Conservation (phyloP, 1,140 invertebrate genomes). For the Pseudomyrmex flavicornis region DNA sequence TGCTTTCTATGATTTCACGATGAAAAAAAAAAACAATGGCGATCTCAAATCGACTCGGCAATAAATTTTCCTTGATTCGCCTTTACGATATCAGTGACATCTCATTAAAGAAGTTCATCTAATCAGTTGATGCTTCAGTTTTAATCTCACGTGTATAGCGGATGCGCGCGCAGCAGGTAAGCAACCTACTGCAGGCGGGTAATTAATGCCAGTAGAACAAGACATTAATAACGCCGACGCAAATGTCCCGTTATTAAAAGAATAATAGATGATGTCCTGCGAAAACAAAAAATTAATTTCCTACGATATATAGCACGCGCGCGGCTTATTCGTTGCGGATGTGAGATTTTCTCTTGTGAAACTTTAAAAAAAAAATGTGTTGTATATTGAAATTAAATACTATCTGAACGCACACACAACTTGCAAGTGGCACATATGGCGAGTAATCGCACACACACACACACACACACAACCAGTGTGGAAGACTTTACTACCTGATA, state of each 20-base stretch:
- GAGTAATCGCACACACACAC: slow-evolving; percentile 26
- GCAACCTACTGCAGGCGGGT: neutral
- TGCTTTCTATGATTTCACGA: too few relatives aligned
- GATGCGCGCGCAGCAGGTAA: neutral
- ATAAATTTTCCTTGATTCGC: neutral
- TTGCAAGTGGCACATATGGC: neutral
- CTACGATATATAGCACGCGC: slow-evolving; percentile 2
- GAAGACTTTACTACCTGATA: neutral
- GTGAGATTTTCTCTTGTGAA: slow-evolving; percentile 8
- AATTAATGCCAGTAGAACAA: slow-evolving; percentile 57
- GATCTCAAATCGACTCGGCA: neutral
- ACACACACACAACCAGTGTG: too few relatives aligned
- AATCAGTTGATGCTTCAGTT: slow-evolving; percentile 29
- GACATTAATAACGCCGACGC: slow-evolving; percentile 21
- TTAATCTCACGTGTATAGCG: slow-evolving; percentile 34
- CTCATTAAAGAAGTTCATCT: slow-evolving; percentile 4
- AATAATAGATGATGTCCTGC: slow-evolving; percentile 43
- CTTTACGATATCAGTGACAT: slow-evolving; percentile 23
- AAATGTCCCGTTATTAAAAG: slow-evolving; percentile 41
- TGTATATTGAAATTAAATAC: slow-evolving; percentile 16
- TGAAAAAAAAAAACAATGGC: too few relatives aligned
- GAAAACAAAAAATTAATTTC: slow-evolving; percentile 49
- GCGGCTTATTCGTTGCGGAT: slow-evolving; percentile 3
- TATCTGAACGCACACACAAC: neutral
- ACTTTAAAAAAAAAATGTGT: neutral